Conservation (phyloP, 1,140 invertebrate species). For the Hypothenemus hampei region DNA sequence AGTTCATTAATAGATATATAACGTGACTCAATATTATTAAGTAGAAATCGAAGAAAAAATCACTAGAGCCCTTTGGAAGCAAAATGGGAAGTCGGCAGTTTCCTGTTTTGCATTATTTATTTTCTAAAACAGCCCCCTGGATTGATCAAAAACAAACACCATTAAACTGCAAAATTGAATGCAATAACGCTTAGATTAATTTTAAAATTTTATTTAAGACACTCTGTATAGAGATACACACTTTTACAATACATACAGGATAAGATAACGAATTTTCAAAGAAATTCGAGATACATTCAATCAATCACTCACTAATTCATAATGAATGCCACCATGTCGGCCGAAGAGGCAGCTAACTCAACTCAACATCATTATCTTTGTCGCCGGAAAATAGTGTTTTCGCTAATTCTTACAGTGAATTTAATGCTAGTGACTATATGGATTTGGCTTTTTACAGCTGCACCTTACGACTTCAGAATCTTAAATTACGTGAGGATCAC, state of each 20-base stretch:
- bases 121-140: too few species aligned
- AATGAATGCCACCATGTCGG: not conserved
- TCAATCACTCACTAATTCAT: not conserved
- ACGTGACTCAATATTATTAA: too few species aligned
- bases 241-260: not conserved
- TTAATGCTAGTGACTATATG: conserved; percentile 3
- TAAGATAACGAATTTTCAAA: conserved; percentile 2
- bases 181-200: too few species aligned
- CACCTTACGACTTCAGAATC: conserved; percentile 47
- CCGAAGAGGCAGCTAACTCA: not conserved
- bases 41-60: too few species aligned
- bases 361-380: not conserved
- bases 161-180: too few species aligned
- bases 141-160: too few species aligned
- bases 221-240: not conserved
- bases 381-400: not conserved
- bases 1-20: too few species aligned
- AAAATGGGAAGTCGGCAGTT: too few species aligned
- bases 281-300: not conserved
- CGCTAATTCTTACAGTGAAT: not conserved
- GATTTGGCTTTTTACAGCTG: conserved; percentile 7
- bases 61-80: too few species aligned
- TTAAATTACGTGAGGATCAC: conserved; percentile 53
- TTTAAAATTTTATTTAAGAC: not conserved
- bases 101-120: too few species aligned